Base-by-base conservation (phyloP, 2,113 vertebrate species). In the Meleagris gallopavo region DNA sequence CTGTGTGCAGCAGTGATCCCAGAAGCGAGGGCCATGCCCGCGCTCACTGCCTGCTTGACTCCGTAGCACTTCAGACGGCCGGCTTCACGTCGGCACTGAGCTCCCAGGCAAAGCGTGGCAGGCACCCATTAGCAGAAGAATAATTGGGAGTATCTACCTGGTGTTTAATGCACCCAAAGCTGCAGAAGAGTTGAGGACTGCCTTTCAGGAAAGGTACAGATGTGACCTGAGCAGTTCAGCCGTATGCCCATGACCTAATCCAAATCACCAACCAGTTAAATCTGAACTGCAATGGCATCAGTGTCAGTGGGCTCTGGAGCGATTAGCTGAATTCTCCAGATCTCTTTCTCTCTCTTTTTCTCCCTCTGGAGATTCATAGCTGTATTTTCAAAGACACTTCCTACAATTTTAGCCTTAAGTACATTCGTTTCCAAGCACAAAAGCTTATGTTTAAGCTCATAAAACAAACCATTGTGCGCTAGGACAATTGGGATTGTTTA, bases 341-440 rank as follows among this genome's bases (percentile, higher is more conserved):
- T 36, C 84, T 64, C 79, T 67, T 86, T 93, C 90, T 96, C 92
- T 94, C 94, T 94, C 95, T 91, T 88, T 82, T 91, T 94, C 87
- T 96, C 80, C 74, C 93, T 91, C 90, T 83, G 75, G 85, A 86
- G 75, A 62, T 50, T 40, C 61, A 12, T 15, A 83, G 86, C 69
- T 94, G 54, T 29, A 0, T 40, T 95, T 88, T 88, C 70, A 89
- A 86, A 95, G 84, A 71, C 57, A 13, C 11, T 45, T 91, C 76
- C 60, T 67, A 62, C 61, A 25, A 6, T 83, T 81, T 90, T 83
- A 91, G 69, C 90, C 78, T 83, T 54, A 66, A 81, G 66, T 62
- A 67, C 21, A 1, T 61, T 70, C 13, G 50, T 81, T 85, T 54
- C 65, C 36, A 32, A 77, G 69, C 4, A 0, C 61, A n/a, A 40